Evolutionary conservation across 2,113 vertebrate species (phyloP).

Genomic region (Cnemophilus loriae): DNA sequence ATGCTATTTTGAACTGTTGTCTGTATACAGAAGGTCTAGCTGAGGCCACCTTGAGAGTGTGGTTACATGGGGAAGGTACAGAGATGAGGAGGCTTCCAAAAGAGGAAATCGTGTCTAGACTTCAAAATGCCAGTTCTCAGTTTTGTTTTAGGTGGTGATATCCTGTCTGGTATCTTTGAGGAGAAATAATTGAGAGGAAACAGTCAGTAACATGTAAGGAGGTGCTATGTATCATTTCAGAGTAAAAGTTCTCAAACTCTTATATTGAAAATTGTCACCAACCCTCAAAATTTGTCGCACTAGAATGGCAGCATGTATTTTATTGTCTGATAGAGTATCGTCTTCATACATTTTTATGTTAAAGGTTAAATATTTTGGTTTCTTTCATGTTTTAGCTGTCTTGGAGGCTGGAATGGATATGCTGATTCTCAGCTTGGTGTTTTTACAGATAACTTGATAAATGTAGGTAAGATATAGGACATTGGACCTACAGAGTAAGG

Average conservation of each 20-base stretch:
- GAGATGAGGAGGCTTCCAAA: conserved; percentile 54
- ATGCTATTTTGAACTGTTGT: neutral
- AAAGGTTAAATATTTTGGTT: neutral
- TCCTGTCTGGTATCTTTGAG: conserved; percentile 37
- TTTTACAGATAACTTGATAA: neutral
- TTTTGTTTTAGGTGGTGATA: conserved; percentile 53
- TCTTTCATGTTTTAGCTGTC: neutral
- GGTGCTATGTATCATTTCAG: neutral
- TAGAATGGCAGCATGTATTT: neutral
- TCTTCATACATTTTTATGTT: neutral
- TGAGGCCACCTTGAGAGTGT: conserved; percentile 25
- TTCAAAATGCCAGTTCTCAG: conserved; percentile 59
- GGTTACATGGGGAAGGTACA: conserved; percentile 51
- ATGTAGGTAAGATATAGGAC: neutral
- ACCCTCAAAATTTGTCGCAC: neutral
- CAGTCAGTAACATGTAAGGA: neutral
- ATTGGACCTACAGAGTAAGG: neutral
- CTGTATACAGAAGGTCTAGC: neutral
- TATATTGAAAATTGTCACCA: neutral
- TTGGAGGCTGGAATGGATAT: neutral
- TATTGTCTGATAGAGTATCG: neutral
- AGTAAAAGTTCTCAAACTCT: neutral
- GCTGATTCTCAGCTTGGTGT: neutral
- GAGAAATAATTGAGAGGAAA: conserved; percentile 12
- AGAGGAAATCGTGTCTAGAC: conserved; percentile 62